Evolutionary conservation across 2,113 vertebrate genomes (phyloP).

Genomic region (Ancistrus triradiatus): DNA sequence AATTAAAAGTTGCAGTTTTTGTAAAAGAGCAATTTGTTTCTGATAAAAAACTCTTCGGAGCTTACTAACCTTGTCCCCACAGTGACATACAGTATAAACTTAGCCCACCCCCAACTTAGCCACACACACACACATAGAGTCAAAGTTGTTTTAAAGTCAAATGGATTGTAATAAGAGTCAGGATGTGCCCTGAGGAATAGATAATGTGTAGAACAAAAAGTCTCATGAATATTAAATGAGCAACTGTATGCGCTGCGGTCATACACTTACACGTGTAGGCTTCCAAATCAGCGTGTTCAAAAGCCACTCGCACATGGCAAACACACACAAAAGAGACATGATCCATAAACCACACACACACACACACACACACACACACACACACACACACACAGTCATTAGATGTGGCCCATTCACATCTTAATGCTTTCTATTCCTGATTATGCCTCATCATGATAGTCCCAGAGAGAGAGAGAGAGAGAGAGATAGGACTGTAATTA

Average conservation of each 20-base stretch:
- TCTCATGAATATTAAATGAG: conserved; percentile 69
- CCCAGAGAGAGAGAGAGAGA: background rate
- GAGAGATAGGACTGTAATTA: too few relatives aligned
- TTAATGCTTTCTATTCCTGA: conserved; percentile 2
- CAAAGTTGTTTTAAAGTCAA: conserved; percentile 77
- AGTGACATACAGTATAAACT: too few relatives aligned
- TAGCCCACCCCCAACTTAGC: too few relatives aligned
- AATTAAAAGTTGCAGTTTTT: too few relatives aligned
- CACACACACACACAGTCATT: background rate
- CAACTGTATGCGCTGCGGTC: conserved; percentile 53
- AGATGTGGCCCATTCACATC: background rate
- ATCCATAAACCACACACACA: too few relatives aligned
- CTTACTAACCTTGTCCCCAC: background rate
- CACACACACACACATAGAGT: conserved; percentile 37
- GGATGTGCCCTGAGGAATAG: conserved; percentile 59
- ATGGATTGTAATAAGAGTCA: conserved; percentile 65
- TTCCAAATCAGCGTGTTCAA: conserved; percentile 52
- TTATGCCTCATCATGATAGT: conserved; percentile 14
- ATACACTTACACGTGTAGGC: conserved; percentile 59
- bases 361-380: background rate
- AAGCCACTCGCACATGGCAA: conserved; percentile 29
- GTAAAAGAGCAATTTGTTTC: too few relatives aligned
- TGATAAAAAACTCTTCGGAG: too few relatives aligned
- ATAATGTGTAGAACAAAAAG: conserved; percentile 70
- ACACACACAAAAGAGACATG: background rate